These are phyloP conservation scores for Phenganax subtilis DNA, from an alignment of 92 coral and sea anemone genomes.

Conservation along the genomic window DNA sequence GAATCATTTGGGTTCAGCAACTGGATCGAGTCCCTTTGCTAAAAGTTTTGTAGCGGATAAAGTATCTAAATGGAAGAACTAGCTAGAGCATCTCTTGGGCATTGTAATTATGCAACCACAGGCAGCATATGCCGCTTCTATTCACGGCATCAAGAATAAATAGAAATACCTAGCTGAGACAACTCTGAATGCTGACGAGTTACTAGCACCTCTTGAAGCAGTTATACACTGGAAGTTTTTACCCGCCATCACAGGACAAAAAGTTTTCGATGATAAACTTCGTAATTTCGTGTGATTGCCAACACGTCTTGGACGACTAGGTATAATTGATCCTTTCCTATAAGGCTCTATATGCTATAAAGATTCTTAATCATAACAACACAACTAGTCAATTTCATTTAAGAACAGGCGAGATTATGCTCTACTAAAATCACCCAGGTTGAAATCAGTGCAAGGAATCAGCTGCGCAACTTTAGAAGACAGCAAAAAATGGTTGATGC, in stretches of 20 bases:
- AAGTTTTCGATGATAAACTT: neutral
- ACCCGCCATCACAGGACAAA: conserved; percentile 24
- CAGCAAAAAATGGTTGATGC: too few species aligned
- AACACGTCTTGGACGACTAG: too few species aligned
- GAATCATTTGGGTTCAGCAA: neutral
- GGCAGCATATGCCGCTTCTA: conserved; percentile 17
- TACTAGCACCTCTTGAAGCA: conserved; percentile 6
- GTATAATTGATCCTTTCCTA: too few species aligned
- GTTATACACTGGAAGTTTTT: neutral
- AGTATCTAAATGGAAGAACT: conserved; percentile 4
- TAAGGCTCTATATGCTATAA: too few species aligned
- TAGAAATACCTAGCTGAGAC: conserved; percentile 4
- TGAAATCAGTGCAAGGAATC: too few species aligned
- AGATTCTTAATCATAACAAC: too few species aligned
- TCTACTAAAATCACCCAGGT: too few species aligned
- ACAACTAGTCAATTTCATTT: too few species aligned
- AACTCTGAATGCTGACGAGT: neutral
- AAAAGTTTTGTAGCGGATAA: neutral
- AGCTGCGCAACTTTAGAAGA: too few species aligned
- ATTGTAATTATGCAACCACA: conserved; percentile 17
- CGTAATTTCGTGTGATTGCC: too few species aligned
- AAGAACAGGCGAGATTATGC: too few species aligned
- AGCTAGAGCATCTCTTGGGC: conserved; percentile 6
- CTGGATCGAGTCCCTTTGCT: neutral
- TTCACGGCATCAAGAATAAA: conserved; percentile 2